Conservation (phyloP, 1,140 invertebrate species). For the Drosophila busckii region DNA sequence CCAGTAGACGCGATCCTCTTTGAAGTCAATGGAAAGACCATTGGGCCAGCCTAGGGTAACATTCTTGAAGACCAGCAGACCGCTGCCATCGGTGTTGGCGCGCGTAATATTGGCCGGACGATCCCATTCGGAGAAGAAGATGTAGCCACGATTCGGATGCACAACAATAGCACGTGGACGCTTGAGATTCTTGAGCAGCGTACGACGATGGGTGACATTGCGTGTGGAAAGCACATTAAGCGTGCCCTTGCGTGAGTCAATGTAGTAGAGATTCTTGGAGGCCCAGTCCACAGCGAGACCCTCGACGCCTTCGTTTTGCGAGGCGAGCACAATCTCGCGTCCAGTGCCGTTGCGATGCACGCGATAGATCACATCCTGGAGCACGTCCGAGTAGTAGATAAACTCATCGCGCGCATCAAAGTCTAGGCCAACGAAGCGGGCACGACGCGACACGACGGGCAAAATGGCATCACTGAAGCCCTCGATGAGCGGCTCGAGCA, state of each 20-base stretch:
- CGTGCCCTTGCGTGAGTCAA: constrained; percentile 97
- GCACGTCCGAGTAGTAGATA: constrained; percentile 97
- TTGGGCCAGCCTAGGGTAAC: constrained; percentile 97
- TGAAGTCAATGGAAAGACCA: constrained; percentile 95
- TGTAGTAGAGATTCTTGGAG: constrained; percentile 98
- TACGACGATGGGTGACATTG: constrained; percentile 91
- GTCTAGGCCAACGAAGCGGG: constrained; percentile 97
- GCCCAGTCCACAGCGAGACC: constrained; percentile 98
- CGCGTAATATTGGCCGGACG: constrained; percentile 96
- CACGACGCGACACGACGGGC: constrained; percentile 92
- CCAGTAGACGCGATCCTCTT: constrained; percentile 93
- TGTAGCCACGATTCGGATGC: constrained; percentile 95
- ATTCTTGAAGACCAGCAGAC: constrained; percentile 93
- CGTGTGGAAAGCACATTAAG: constrained; percentile 94
- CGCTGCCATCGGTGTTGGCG: constrained; percentile 92
- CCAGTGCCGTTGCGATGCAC: constrained; percentile 93
- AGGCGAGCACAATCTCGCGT: constrained; percentile 94
- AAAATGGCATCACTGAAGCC: constrained; percentile 96
- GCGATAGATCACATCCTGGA: constrained; percentile 97
- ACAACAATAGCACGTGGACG: constrained; percentile 96
- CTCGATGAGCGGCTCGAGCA: constrained; percentile 92
- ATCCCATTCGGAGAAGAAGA: constrained; percentile 98
- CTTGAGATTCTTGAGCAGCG: constrained; percentile 92
- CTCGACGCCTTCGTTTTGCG: constrained; percentile 98
- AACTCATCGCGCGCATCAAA: constrained; percentile 95